Conservation (phyloP, 2,113 vertebrate genomes). For the Aegithalos caudatus region DNA sequence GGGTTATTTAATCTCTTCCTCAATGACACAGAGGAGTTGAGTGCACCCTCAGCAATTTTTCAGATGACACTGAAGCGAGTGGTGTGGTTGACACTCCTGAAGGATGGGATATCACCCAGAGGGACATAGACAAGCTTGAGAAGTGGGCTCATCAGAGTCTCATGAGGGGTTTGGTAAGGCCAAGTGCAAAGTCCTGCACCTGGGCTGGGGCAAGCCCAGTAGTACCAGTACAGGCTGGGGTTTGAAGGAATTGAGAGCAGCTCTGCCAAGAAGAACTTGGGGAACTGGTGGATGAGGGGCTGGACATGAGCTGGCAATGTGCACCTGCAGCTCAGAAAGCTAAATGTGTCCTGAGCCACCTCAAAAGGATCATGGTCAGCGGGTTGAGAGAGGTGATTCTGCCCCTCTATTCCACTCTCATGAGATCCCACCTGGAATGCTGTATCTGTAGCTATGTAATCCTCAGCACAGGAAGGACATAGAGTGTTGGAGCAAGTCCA, state of each 20-base stretch:
- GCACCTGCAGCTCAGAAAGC: not conserved
- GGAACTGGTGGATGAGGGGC: not conserved
- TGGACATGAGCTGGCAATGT: not conserved
- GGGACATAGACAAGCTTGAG: not conserved
- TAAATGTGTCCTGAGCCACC: not conserved
- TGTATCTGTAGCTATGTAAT: not conserved
- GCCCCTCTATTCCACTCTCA: not conserved
- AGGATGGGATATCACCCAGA: not conserved
- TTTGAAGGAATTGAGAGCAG: not conserved
- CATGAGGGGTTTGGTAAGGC: not conserved
- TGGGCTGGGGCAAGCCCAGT: not conserved
- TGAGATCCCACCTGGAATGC: not conserved
- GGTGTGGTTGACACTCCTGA: not conserved
- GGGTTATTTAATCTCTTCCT: not conserved
- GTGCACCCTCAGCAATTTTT: not conserved
- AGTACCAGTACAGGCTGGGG: not conserved
- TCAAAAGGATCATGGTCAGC: not conserved
- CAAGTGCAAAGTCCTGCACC: not conserved
- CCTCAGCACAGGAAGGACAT: not conserved
- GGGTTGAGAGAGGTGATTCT: not conserved
- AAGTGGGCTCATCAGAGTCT: not conserved
- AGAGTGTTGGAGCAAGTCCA: not conserved
- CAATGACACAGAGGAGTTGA: not conserved
- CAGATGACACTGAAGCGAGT: not conserved
- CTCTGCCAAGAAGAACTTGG: not conserved